Conservation (phyloP, 2,888 invertebrate species). For the Patella pellucida region DNA sequence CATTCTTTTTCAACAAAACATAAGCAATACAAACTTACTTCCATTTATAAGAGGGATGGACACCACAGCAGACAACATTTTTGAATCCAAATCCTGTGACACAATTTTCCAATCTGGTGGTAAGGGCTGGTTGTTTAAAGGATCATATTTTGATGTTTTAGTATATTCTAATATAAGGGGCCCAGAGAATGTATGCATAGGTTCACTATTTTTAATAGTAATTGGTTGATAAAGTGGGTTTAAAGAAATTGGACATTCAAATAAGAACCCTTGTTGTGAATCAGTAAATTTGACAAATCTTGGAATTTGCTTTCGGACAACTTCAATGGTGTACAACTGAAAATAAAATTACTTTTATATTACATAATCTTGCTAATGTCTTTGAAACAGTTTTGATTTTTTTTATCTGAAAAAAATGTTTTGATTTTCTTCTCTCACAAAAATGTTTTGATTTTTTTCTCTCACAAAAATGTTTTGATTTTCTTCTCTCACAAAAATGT, state of each 20-base stretch:
- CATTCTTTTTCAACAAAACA: not conserved
- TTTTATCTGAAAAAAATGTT: too few species aligned
- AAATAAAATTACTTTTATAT: too few species aligned
- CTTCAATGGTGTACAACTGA: conserved; percentile 59
- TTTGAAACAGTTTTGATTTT: too few species aligned
- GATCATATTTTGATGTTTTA: conserved; percentile 65
- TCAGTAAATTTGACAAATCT: conserved; percentile 61
- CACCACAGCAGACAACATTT: conserved; percentile 52
- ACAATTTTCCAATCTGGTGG: conserved; percentile 57
- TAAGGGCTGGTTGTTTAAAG: conserved; percentile 59
- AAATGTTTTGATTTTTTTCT: too few species aligned
- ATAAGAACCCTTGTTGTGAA: conserved; percentile 49
- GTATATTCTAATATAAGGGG: conserved; percentile 64
- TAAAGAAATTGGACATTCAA: conserved; percentile 68
- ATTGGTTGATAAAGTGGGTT: conserved; percentile 64
- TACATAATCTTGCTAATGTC: too few species aligned
- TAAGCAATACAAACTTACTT: conserved; percentile 39
- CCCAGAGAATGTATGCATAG: conserved; percentile 64
- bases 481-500: too few species aligned
- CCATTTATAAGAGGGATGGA: conserved; percentile 63
- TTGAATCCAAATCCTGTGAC: conserved; percentile 62
- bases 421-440: too few species aligned
- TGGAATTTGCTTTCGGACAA: conserved; percentile 62
- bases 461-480: too few species aligned
- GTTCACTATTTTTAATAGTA: conserved; percentile 62